Conservation (phyloP, 2,113 vertebrate genomes). For the Muntiacus muntjak region DNA sequence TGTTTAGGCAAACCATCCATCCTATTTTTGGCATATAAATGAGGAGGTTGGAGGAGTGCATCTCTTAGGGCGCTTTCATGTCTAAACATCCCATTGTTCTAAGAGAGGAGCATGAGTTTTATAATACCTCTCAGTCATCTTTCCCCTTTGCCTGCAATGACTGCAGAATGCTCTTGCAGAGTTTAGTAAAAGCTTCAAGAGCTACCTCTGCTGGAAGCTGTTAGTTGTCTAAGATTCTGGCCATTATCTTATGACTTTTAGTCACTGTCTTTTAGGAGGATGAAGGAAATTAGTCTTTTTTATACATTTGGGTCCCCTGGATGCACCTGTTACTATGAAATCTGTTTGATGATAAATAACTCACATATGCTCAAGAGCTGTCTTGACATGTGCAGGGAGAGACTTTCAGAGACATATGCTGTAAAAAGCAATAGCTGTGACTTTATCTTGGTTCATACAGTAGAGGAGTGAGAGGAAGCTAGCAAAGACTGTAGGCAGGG, state of each 20-base stretch:
- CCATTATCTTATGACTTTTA: constrained; percentile 67
- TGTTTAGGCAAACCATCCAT: background rate
- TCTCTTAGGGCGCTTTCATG: background rate
- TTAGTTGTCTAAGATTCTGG: constrained; percentile 51
- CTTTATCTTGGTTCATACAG: constrained; percentile 16
- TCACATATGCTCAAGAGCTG: constrained; percentile 61
- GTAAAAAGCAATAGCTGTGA: constrained; percentile 28
- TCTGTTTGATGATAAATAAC: constrained; percentile 74
- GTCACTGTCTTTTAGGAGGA: constrained; percentile 64
- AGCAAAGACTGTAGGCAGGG: background rate
- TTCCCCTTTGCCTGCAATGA: background rate
- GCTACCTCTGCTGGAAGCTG: constrained; percentile 69
- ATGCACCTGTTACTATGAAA: constrained; percentile 68
- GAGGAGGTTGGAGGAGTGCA: background rate
- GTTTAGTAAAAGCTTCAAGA: constrained; percentile 67
- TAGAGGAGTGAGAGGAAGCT: background rate
- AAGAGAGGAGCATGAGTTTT: background rate
- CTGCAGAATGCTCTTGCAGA: constrained; percentile 20
- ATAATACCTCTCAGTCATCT: constrained; percentile 20
- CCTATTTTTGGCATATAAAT: background rate
- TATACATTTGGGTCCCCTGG: constrained; percentile 30
- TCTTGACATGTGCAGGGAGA: constrained; percentile 64
- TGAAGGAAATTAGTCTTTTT: constrained; percentile 67
- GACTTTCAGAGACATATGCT: constrained; percentile 64
- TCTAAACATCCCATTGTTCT: constrained; percentile 48